Conservation (phyloP, 1,140 invertebrate species). For the Drosophila melanica region DNA sequence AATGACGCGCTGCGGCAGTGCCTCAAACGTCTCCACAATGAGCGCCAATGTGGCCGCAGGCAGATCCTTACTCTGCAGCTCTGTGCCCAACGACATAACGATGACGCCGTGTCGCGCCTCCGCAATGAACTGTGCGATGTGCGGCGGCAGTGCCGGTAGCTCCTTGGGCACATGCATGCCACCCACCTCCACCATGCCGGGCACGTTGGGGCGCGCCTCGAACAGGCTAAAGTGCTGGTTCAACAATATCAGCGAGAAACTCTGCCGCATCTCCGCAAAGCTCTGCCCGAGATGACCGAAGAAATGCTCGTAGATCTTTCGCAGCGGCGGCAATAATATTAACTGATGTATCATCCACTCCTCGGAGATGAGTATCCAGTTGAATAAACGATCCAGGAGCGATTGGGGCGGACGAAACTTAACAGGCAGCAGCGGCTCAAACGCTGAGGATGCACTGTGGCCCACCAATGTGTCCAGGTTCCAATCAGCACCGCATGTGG, state of each 20-base stretch:
- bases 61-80: conserved; percentile 85
- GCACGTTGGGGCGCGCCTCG: conserved; percentile 57
- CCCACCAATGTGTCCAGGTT: conserved; percentile 49
- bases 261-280: conserved; percentile 45
- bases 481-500: conserved; percentile 59
- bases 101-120: conserved; percentile 85
- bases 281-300: conserved; percentile 50
- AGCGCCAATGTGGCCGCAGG: conserved; percentile 84
- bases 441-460: conserved; percentile 3
- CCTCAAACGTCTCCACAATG: conserved; percentile 85
- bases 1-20: conserved; percentile 86
- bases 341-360: conserved; percentile 62
- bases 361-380: conserved; percentile 50
- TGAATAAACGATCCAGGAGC: conserved; percentile 49
- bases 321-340: conserved; percentile 37
- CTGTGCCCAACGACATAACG: conserved; percentile 87
- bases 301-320: conserved; percentile 47
- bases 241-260: conserved; percentile 59
- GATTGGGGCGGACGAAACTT: not conserved
- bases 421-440: conserved; percentile 35
- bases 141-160: conserved; percentile 76
- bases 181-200: conserved; percentile 61
- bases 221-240: conserved; percentile 73
- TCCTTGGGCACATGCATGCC: conserved; percentile 84
- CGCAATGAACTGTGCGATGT: conserved; percentile 85